Evolutionary conservation across 2,797 vertebrate species (phyloP).

Genomic region (Hemitrygon akajei): DNA sequence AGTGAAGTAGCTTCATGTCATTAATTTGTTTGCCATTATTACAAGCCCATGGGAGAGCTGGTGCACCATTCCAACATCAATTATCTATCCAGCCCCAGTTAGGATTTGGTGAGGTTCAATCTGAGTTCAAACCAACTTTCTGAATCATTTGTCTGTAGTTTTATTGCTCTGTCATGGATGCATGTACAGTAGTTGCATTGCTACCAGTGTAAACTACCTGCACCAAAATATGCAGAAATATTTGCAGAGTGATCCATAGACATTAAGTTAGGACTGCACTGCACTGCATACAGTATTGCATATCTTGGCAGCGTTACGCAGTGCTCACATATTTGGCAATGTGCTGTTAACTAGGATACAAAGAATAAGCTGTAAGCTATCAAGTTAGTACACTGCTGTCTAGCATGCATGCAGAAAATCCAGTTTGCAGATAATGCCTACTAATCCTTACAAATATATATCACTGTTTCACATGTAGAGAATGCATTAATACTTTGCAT

Average conservation of each 20-base stretch:
- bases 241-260: background rate
- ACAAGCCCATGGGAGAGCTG: background rate
- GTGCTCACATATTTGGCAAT: no score
- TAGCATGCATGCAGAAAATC: background rate
- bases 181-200: background rate
- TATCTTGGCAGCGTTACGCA: no score
- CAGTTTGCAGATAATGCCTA: background rate
- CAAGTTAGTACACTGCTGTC: background rate
- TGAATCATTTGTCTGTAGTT: background rate
- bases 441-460: background rate
- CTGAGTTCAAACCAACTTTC: background rate
- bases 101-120: no score
- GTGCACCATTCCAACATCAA: no score
- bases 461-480: background rate
- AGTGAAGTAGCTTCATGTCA: background rate
- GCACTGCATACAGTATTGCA: no score
- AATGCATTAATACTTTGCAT: background rate
- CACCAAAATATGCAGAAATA: background rate
- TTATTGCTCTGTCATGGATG: background rate
- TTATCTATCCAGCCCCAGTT: background rate
- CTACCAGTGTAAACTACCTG: background rate
- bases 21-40: background rate
- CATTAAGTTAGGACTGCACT: background rate
- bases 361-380: background rate
- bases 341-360: background rate